These are phyloP conservation scores for Sebastolobus altivelis DNA, from an alignment of 2,797 vertebrate genomes.

Conservation along the genomic window DNA sequence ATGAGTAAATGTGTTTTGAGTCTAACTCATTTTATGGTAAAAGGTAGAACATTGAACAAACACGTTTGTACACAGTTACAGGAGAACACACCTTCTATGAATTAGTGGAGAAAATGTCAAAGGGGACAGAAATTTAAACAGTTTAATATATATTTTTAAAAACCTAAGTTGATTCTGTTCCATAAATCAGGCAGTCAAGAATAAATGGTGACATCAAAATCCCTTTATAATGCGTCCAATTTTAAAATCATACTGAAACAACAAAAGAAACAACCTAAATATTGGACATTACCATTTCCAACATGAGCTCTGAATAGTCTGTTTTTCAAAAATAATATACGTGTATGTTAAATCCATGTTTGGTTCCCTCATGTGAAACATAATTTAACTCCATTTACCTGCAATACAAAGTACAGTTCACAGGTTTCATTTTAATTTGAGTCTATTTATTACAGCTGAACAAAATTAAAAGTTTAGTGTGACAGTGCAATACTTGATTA, in stretches of 20 bases:
- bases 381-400: not conserved
- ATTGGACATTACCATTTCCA: not conserved
- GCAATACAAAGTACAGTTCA: not conserved
- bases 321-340: not conserved
- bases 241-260: not conserved
- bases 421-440: not conserved
- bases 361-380: not conserved
- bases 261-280: not conserved
- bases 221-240: not conserved
- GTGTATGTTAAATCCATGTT: not conserved
- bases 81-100: not conserved
- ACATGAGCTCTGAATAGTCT: not conserved
- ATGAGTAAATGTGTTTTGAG: not conserved
- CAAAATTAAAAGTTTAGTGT: not conserved
- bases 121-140: not conserved
- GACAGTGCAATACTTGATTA: rapidly evolving
- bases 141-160: not conserved
- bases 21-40: not conserved
- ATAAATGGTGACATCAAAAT: not conserved
- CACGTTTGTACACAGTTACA: not conserved
- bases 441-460: not conserved
- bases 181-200: too few species aligned
- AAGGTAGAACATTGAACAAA: not conserved
- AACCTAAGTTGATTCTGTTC: too few species aligned
- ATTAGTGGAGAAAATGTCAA: not conserved